Base-by-base conservation (phyloP, 2,888 invertebrate genomes). In the Apodemia hepburni region DNA sequence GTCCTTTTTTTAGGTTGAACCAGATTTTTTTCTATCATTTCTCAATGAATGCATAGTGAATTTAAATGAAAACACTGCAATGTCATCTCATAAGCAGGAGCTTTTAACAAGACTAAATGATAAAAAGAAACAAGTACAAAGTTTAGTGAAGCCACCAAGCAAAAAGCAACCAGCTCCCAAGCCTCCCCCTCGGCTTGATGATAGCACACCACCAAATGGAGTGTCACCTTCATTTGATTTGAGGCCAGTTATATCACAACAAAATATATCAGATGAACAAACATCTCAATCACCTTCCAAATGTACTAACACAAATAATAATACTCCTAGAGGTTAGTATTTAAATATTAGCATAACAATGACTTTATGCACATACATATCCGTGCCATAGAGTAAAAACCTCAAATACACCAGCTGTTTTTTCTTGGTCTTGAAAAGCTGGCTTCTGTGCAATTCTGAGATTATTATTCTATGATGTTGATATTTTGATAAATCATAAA, bases 1-100 rank as follows among this genome's bases (percentile, higher is more conserved):
- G 2, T 22, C 22, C 22, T 57, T 1, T 47, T 60, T 64, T 22
- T 73, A 95, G 95, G 94, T 95, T 64, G 94, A 95, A 69, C 95
- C 96, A 17, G 94, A 95, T 73, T 95, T 95, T 77, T 93, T 95
- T 77, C 85, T 95, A 58, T 93, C 94, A 68, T 97, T 96, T 77
- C 78, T 97, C 45, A 95, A 95, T 69, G 95, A 94, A 67, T 95
- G 95, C 70, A 93, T 96, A 71, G 93, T 91, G 75, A 93, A 76
- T 74, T 84, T 93, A 71, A 93, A 74, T 82, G 93, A 81, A 79
- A 86, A 72, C 71, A 83, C 70, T 68, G 60, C 78, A 2, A 78
- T 81, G 69, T 81, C 92, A 15, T 74, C 87, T 2, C 93, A 93
- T 64, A 93, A 92, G 71, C 93, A 95, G 69, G 96, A 96, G 70